A percentile compares a stretch with the other conserved stretches of the same genome.
These are phyloP conservation scores for Sinonovacula constricta DNA, from an alignment of 1,140 invertebrate species.

Conservation along the genomic window DNA sequence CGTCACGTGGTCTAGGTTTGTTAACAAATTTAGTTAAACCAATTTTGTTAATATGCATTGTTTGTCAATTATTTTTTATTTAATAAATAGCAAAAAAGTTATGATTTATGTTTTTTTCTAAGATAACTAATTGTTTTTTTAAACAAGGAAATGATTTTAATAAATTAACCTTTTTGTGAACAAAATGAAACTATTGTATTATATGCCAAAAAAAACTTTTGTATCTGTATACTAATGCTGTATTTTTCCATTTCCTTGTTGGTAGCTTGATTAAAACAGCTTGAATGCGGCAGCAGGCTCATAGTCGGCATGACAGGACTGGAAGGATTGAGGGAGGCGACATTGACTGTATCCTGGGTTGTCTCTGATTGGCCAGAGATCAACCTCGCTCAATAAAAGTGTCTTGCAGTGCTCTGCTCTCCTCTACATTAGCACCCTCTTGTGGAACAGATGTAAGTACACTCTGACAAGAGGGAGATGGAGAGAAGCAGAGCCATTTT, in stretches of 20 bases:
- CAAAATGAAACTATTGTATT: too few relatives aligned
- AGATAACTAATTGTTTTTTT: background rate
- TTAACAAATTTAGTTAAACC: conserved; percentile 14
- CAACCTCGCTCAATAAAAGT: conserved; percentile 11
- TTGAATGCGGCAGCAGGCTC: conserved; percentile 53
- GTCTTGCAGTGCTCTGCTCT: conserved; percentile 40
- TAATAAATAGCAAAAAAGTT: too few relatives aligned
- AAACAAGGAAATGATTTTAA: conserved; percentile 14
- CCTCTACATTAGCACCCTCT: conserved; percentile 46
- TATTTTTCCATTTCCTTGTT: conserved; percentile 52
- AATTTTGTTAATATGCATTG: background rate
- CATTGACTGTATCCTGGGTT: background rate
- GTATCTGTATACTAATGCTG: too few relatives aligned
- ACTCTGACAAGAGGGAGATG: conserved; percentile 26
- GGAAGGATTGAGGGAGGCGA: conserved; percentile 50
- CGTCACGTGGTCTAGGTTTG: conserved; percentile 96
- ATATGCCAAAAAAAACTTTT: too few relatives aligned
- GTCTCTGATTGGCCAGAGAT: background rate
- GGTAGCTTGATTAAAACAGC: conserved; percentile 49
- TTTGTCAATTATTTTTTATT: background rate
- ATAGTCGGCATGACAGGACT: conserved; percentile 52
- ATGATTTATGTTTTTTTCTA: background rate
- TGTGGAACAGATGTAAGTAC: conserved; percentile 51
- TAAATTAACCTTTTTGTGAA: too few relatives aligned
- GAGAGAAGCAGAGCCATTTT: conserved; percentile 41